Evolutionary conservation across 2,888 invertebrate species (phyloP).

Genomic region (Mesoligia furuncula): DNA sequence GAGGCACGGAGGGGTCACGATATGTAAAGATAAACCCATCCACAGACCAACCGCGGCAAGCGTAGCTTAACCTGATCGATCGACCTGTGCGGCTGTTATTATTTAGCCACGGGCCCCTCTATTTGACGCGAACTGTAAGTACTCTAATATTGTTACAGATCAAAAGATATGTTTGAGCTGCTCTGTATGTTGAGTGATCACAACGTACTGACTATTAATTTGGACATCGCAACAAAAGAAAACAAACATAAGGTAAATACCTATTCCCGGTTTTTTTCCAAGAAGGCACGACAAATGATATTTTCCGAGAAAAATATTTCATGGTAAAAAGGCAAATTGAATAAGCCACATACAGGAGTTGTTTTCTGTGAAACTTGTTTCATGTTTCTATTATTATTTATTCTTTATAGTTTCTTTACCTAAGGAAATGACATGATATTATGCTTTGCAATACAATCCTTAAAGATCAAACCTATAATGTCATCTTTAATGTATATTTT

Average conservation of each 20-base stretch:
- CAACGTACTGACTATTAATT: slow-evolving; percentile 80
- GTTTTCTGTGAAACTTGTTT: neutral
- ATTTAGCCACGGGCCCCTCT: no score
- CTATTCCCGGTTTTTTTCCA: neutral
- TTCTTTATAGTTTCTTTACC: neutral
- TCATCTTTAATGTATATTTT: neutral
- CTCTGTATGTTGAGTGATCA: slow-evolving; percentile 77
- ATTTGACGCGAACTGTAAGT: neutral
- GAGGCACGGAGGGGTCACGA: no score
- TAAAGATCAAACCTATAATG: neutral
- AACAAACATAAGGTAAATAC: slow-evolving; percentile 79
- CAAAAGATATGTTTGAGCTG: slow-evolving; percentile 77
- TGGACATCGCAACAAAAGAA: slow-evolving; percentile 77
- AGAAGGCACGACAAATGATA: neutral
- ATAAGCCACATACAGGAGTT: neutral
- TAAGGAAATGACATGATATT: neutral
- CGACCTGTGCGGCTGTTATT: no score
- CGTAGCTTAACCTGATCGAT: no score
- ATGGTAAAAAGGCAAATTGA: neutral
- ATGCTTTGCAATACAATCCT: neutral
- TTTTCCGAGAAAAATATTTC: slow-evolving; percentile 5
- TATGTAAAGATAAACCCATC: no score
- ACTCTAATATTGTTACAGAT: slow-evolving; percentile 68
- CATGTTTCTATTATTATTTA: neutral
- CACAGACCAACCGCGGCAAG: no score